phyloP scores from a whole-genome alignment of 2,888 invertebrate species.

The Nycteola revayana region DNA sequence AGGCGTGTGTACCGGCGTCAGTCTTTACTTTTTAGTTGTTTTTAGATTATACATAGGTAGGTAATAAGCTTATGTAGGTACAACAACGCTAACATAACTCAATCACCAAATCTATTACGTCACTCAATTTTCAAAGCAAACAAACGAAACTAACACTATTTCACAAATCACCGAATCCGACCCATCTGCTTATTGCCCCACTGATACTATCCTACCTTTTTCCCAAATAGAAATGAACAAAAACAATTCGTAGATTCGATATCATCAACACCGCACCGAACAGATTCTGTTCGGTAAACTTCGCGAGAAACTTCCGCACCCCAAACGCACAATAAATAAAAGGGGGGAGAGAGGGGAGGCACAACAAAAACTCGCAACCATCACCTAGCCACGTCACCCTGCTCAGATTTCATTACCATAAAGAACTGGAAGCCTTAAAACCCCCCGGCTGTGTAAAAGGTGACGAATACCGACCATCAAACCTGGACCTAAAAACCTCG shows the following conservation, averaged over 20 bases:
- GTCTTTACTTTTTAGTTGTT: too few relatives aligned
- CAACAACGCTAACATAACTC: constrained; percentile 3
- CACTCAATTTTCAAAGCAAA: constrained; percentile 23
- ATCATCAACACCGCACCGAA: constrained; percentile 64
- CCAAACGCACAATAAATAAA: constrained; percentile 79
- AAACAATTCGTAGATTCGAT: constrained; percentile 51
- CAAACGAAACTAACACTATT: constrained; percentile 27
- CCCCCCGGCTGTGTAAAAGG: constrained; percentile 79
- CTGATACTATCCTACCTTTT: constrained; percentile 38
- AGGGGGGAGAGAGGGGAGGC: constrained; percentile 62
- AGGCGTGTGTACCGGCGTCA: too few relatives aligned
- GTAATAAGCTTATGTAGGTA: too few relatives aligned
- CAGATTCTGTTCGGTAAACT: constrained; percentile 71
- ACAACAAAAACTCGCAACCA: constrained; percentile 79
- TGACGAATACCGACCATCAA: constrained; percentile 62
- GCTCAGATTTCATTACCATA: constrained; percentile 83
- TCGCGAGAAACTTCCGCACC: constrained; percentile 62
- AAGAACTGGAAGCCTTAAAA: constrained; percentile 82
- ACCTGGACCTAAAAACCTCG: constrained; percentile 32
- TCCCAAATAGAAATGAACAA: constrained; percentile 50
- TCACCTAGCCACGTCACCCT: constrained; percentile 80
- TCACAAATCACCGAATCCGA: constrained; percentile 34
- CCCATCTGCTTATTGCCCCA: constrained; percentile 34
- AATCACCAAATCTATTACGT: constrained; percentile 14
- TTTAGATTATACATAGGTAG: too few relatives aligned